Evolutionary conservation across 2,113 vertebrate genomes (phyloP).

Genomic region (Stercorarius parasiticus): DNA sequence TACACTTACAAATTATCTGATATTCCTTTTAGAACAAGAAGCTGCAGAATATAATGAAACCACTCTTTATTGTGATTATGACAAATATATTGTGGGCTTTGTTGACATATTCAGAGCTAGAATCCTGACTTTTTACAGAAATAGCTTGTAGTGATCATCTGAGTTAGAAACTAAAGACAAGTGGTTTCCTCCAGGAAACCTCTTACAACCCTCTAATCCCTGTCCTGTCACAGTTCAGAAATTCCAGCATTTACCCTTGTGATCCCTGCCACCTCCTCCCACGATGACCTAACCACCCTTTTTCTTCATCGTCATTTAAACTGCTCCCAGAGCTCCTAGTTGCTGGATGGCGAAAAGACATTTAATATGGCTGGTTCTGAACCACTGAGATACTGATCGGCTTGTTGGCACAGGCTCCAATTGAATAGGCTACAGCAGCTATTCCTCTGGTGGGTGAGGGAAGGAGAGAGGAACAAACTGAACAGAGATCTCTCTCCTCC

Average conservation of each 20-base stretch:
- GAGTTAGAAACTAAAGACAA: neutral
- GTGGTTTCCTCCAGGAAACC: neutral
- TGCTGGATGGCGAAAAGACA: neutral
- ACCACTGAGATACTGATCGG: neutral
- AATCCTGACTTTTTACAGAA: neutral
- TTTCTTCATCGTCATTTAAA: neutral
- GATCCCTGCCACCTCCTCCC: neutral
- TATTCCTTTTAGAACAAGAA: neutral
- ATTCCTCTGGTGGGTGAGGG: neutral
- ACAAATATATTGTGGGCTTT: neutral
- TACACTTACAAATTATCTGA: neutral
- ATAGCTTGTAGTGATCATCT: neutral
- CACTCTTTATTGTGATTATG: neutral
- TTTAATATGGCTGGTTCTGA: neutral
- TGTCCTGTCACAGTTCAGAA: neutral
- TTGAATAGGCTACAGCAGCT: neutral
- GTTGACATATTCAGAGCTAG: neutral
- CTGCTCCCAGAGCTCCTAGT: neutral
- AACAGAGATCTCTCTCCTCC: neutral
- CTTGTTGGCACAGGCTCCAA: neutral
- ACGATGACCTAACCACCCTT: neutral
- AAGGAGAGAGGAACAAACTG: neutral
- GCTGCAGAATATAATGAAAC: neutral
- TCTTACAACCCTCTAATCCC: neutral
- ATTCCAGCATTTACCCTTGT: neutral